phyloP scores from a whole-genome alignment of 1,140 invertebrate species.

The Tyrophagus putrescentiae region DNA sequence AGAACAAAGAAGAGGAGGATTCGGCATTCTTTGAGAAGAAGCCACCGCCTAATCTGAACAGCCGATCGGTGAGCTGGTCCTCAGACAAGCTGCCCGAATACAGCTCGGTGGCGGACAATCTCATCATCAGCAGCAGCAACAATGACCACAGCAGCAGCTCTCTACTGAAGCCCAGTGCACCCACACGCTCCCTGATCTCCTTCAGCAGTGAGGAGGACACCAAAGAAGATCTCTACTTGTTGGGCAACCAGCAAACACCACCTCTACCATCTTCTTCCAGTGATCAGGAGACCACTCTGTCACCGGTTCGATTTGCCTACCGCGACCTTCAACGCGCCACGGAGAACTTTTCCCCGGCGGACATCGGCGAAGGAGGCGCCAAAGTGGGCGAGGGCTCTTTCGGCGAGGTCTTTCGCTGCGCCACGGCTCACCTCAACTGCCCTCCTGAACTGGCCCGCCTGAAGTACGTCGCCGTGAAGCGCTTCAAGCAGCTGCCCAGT shows the following conservation, averaged over 20 bases:
- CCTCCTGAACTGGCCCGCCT: background rate
- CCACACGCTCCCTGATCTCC: slow-evolving; percentile 13
- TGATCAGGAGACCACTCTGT: background rate
- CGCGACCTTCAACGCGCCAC: slow-evolving; percentile 16
- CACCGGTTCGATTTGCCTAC: slow-evolving; percentile 17
- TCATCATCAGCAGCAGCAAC: background rate
- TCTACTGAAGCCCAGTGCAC: slow-evolving; percentile 4
- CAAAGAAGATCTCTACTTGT: too few relatives aligned
- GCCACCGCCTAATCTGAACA: background rate
- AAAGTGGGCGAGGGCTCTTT: slow-evolving; percentile 28
- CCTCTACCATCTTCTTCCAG: background rate
- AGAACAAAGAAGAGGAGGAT: background rate
- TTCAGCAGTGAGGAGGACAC: background rate
- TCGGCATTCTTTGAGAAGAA: background rate
- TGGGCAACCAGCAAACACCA: slow-evolving; percentile 1
- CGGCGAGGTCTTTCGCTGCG: slow-evolving; percentile 26
- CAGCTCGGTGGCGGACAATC: background rate
- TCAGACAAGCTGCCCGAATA: slow-evolving; percentile 2
- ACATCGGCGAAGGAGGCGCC: slow-evolving; percentile 20
- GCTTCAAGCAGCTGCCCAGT: slow-evolving; percentile 4
- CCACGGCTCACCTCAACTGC: background rate
- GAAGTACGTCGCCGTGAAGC: slow-evolving; percentile 9
- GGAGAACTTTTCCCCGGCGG: slow-evolving; percentile 20
- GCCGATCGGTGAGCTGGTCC: background rate
- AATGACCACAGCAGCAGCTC: background rate